Conservation (phyloP, 2,797 vertebrate genomes). For the Acipenser transmontanus region DNA sequence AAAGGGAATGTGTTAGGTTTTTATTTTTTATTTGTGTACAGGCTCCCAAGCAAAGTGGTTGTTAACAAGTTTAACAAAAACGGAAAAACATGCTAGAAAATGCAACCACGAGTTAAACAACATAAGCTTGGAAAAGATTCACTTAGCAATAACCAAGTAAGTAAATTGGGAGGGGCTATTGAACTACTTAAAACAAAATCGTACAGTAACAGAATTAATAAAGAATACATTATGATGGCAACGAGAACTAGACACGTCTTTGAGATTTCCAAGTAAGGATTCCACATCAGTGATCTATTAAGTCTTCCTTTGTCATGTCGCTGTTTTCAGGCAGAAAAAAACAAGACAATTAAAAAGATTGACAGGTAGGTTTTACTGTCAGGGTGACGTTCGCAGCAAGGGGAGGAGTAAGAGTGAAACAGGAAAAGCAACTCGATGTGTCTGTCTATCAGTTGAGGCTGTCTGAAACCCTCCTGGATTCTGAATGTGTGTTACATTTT, state of each 20-base stretch:
- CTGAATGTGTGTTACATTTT: conserved; percentile 83
- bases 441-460: conserved; percentile 98
- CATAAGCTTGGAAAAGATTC: too few species aligned
- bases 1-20: too few species aligned
- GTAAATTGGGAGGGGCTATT: too few species aligned
- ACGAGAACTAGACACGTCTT: too few species aligned
- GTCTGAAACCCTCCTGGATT: conserved; percentile 91
- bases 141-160: too few species aligned
- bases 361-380: conserved; percentile 97
- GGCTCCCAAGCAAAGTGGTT: too few species aligned
- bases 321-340: conserved; percentile 59
- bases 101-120: not conserved
- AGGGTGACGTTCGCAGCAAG: conserved; percentile 92
- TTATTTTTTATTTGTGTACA: too few species aligned
- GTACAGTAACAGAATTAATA: too few species aligned
- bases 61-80: not conserved
- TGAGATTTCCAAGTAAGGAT: too few species aligned
- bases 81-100: conserved; percentile 1
- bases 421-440: conserved; percentile 96
- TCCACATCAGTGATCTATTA: conserved; percentile 42
- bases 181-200: too few species aligned
- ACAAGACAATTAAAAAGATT: conserved; percentile 98
- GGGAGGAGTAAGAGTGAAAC: conserved; percentile 90
- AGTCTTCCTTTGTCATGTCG: conserved; percentile 66
- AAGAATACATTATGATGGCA: too few species aligned